Evolutionary conservation across 2,797 vertebrate genomes (phyloP), one percentile per base, ranked within the genome.

Genomic region (Pagetopsis macropterus): DNA sequence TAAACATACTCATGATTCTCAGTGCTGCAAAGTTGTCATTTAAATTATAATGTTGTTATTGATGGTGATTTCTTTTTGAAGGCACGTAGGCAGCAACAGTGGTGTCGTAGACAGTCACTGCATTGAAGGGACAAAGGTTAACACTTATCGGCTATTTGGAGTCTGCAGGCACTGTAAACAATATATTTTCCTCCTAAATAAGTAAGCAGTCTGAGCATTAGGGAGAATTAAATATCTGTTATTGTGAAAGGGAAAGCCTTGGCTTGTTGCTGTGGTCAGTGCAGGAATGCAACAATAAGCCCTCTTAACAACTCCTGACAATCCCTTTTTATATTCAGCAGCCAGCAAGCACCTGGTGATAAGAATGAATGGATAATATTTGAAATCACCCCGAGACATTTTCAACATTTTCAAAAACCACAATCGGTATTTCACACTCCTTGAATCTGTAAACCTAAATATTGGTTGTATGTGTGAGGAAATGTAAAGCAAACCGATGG

Each of bases 91-190:
- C 78, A 68, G 81, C 70, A 72, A 65, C 43, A 59, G 70, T 58
- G 43, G n/a, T 83, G 81, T 79, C 82, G 85, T 68, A 90, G 78
- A 77, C 81, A 61, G 84, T 52, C 68, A 48, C 78, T 78, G 68
- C 84, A 86, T 79, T 82, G 81, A 86, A 84, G 82, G 92, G 87
- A 91, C 93, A 93, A 94, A 94, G 93, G 92, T 94, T 87, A 82
- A 66, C 85, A 86, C 86, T 92, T 93, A 93, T 93, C 89, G 33
- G 79, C 75, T 67, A 52, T 88, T 86, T 89, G 87, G 85, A 86
- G 83, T 79, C 71, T 78, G 82, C 84, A 72, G 58, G 70, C 76
- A 81, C 84, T 87, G 91, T 90, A 91, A 93, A 93, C 90, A 92
- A 85, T 88, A 80, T 89, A 81, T 79, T 89, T 88, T 78, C 79